phyloP scores from a whole-genome alignment of 2,888 invertebrate species.

The Globia sparganii region DNA sequence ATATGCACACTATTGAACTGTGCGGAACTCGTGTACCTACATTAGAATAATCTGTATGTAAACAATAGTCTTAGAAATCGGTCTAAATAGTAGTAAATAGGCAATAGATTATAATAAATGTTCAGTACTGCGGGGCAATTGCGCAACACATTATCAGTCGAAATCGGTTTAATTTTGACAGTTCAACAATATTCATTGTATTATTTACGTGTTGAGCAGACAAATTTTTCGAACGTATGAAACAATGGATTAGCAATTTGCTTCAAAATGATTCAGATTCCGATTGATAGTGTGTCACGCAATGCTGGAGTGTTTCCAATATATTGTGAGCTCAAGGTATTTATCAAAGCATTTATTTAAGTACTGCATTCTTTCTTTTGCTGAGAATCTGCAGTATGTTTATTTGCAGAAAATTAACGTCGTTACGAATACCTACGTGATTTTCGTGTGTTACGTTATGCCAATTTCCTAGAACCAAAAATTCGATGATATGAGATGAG shows the following conservation, averaged over 20 bases:
- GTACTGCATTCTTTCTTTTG: constrained; percentile 2
- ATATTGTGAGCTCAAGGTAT: background rate
- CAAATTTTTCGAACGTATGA: no score
- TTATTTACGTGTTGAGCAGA: no score
- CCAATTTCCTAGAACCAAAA: background rate
- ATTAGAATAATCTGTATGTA: constrained; percentile 21
- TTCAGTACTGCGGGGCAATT: no score
- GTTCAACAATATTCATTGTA: no score
- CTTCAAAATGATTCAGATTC: no score
- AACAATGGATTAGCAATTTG: no score
- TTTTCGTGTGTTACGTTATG: background rate
- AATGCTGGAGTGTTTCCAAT: background rate
- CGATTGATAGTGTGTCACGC: no score
- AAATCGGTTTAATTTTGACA: no score
- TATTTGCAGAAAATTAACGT: background rate
- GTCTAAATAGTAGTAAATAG: constrained; percentile 30
- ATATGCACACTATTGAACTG: constrained; percentile 11
- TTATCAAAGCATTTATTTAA: background rate
- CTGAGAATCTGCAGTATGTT: background rate
- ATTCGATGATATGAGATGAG: background rate
- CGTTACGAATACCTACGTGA: background rate
- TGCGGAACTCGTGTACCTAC: background rate
- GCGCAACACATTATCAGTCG: no score
- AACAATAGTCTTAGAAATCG: constrained; percentile 15
- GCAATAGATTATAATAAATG: constrained; percentile 2